phyloP scores from a whole-genome alignment of 2,113 vertebrate species.

The Podocnemis expansa region DNA sequence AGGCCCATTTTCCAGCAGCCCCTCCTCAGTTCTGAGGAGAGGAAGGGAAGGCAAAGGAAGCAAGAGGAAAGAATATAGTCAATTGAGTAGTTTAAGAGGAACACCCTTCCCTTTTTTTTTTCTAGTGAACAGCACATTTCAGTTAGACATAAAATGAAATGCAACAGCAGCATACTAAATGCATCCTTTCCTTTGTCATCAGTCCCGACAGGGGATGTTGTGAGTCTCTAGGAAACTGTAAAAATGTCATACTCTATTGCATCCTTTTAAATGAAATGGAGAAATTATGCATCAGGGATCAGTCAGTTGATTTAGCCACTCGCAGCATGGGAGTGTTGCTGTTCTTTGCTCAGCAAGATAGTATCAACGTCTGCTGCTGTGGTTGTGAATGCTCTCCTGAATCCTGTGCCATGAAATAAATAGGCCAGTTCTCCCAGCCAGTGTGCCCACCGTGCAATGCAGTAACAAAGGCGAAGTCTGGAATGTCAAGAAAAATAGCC shows the following conservation, averaged over 20 bases:
- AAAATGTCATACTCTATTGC: neutral
- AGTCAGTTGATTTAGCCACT: neutral
- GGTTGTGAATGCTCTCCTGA: neutral
- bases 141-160: neutral
- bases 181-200: neutral
- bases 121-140: neutral
- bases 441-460: neutral
- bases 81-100: neutral
- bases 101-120: neutral
- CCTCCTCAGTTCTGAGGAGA: neutral
- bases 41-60: neutral
- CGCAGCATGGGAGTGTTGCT: neutral
- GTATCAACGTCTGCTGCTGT: neutral
- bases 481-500: neutral
- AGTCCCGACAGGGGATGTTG: neutral
- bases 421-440: neutral
- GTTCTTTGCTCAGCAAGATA: neutral
- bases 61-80: neutral
- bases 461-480: neutral
- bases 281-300: neutral
- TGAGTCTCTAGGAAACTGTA: neutral
- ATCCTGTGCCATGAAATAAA: neutral
- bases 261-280: neutral
- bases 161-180: neutral
- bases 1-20: neutral